phyloP scores from a whole-genome alignment of 2,113 vertebrate genomes.

The Sylvilagus bachmani region DNA sequence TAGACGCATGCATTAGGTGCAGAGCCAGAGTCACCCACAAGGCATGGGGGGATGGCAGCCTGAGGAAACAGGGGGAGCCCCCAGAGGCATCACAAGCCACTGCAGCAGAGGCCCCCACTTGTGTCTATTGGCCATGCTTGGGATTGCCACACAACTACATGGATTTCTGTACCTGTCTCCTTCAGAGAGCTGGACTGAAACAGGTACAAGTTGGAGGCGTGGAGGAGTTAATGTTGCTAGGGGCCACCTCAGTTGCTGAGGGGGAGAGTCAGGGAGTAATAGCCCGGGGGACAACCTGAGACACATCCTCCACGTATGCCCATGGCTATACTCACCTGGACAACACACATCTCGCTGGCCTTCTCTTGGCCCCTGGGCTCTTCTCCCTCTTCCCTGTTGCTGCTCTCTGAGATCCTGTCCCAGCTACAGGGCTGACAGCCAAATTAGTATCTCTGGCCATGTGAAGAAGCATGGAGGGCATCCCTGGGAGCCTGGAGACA shows the following conservation, averaged over 20 bases:
- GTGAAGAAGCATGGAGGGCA: neutral
- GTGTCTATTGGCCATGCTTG: neutral
- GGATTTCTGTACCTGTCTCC: neutral
- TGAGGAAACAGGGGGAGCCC: neutral
- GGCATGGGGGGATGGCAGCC: neutral
- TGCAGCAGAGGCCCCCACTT: fast-evolving
- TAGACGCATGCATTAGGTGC: neutral
- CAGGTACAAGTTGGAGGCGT: neutral
- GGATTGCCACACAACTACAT: neutral
- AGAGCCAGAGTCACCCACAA: neutral
- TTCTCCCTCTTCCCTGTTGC: neutral
- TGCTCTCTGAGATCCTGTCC: neutral
- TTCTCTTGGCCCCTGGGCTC: neutral
- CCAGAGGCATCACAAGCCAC: neutral
- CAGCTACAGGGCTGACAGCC: neutral
- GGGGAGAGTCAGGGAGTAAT: neutral
- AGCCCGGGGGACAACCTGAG: neutral
- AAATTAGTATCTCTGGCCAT: neutral
- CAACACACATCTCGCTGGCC: no score
- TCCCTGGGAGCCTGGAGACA: neutral
- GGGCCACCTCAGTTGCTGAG: neutral
- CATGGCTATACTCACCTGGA: neutral
- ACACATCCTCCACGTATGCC: neutral
- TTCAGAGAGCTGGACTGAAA: neutral
- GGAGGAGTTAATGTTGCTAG: neutral